phyloP scores from a whole-genome alignment of 2,888 invertebrate species.

The Tineola bisselliella region DNA sequence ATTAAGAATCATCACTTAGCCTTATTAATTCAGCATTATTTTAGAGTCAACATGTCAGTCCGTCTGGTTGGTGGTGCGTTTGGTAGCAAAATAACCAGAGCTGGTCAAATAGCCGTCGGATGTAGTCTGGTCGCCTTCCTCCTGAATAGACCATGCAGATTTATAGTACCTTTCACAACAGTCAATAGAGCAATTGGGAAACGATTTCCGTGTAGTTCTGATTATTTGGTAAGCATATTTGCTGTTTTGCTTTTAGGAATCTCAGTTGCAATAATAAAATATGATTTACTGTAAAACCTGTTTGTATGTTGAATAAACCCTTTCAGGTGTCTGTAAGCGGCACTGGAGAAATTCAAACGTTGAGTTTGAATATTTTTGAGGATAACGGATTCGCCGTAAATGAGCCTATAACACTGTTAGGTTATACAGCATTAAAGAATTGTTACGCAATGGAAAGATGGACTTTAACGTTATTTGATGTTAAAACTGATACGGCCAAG shows the following conservation, averaged over 20 bases:
- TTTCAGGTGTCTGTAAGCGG: constrained; percentile 40
- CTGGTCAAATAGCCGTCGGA: constrained; percentile 63
- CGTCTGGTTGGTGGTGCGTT: constrained; percentile 80
- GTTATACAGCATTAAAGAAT: constrained; percentile 27
- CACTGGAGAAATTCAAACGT: constrained; percentile 60
- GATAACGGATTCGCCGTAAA: constrained; percentile 33
- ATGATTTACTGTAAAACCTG: not conserved
- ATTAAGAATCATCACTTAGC: no score
- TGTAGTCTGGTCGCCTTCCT: constrained; percentile 71
- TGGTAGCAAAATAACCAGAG: constrained; percentile 75
- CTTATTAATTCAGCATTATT: no score
- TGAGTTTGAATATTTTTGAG: constrained; percentile 39
- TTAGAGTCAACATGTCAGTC: constrained; percentile 75
- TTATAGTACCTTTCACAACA: constrained; percentile 68
- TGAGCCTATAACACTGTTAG: constrained; percentile 29
- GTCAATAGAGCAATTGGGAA: constrained; percentile 66
- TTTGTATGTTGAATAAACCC: not conserved
- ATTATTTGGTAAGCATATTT: constrained; percentile 41
- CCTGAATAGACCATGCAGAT: constrained; percentile 69
- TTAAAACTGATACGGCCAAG: constrained; percentile 64
- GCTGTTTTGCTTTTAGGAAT: no score
- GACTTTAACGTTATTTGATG: constrained; percentile 32
- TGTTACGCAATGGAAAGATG: constrained; percentile 57
- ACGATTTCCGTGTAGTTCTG: constrained; percentile 43
- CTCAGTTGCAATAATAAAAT: no score